A percentile compares a stretch with the other conserved stretches of the same genome.
Conservation (phyloP, 1,140 invertebrate genomes). For the Araneus ventricosus region DNA sequence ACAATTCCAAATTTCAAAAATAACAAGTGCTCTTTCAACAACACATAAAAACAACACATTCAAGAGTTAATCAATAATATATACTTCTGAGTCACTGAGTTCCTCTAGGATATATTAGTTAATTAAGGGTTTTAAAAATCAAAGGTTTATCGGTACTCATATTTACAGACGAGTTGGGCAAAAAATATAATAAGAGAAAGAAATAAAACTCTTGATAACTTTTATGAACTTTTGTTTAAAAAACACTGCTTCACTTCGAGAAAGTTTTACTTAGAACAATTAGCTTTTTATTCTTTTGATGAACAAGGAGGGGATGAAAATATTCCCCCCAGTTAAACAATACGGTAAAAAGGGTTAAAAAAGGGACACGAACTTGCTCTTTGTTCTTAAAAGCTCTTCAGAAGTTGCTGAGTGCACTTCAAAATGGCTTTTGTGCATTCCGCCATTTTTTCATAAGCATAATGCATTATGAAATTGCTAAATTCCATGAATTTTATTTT, state of each 20-base stretch:
- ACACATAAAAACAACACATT: not conserved
- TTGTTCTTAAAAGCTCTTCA: constrained; percentile 21
- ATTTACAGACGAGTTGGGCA: not conserved
- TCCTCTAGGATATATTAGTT: not conserved
- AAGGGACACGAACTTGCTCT: not conserved
- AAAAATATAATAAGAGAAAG: not conserved
- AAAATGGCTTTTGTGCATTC: constrained; percentile 6
- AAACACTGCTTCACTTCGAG: not conserved
- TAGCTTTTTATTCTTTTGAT: not conserved
- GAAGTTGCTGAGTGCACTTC: constrained; percentile 2
- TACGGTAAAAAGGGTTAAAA: constrained; percentile 29
- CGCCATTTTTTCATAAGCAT: not conserved
- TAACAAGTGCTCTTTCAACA: not conserved
- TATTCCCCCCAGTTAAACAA: not conserved
- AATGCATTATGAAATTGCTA: not conserved
- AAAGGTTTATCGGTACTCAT: not conserved
- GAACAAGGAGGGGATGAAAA: not conserved
- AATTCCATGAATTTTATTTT: not conserved
- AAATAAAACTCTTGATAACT: not conserved
- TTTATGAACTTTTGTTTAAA: not conserved
- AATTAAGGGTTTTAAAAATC: not conserved
- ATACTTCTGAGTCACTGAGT: not conserved
- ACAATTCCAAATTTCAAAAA: not conserved
- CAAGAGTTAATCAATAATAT: not conserved
- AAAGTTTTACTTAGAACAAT: constrained; percentile 37